These are phyloP conservation scores for Procambarus clarkii DNA, from an alignment of 1,140 invertebrate genomes.

Conservation along the genomic window DNA sequence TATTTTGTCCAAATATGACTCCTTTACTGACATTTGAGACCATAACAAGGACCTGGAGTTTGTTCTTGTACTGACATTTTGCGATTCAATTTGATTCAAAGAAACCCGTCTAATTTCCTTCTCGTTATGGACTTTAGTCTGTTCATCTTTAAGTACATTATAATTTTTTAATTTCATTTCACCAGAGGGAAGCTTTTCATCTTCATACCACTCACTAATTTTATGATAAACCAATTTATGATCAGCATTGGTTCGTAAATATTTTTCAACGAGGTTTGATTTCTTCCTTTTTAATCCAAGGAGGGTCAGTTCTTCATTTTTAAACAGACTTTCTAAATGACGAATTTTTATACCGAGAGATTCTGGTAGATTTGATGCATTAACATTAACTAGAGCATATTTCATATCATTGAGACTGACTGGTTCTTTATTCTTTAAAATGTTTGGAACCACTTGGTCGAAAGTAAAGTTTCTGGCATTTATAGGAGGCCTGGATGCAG, in stretches of 20 bases:
- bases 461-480: slow-evolving; percentile 25
- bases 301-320: slow-evolving; percentile 24
- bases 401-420: not conserved
- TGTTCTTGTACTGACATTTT: not conserved
- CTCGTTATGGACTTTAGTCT: not conserved
- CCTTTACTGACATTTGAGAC: not conserved
- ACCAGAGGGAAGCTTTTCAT: not conserved
- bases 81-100: not conserved
- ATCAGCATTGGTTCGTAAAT: not conserved
- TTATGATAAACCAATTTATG: slow-evolving; percentile 28
- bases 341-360: not conserved
- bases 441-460: slow-evolving; percentile 16
- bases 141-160: not conserved
- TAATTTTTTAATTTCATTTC: not conserved
- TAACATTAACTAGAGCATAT: slow-evolving; percentile 40
- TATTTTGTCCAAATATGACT: not conserved
- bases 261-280: slow-evolving; percentile 31
- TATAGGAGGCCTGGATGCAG: not conserved
- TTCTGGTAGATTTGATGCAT: slow-evolving; percentile 38
- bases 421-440: not conserved
- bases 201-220: not conserved
- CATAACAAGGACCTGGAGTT: not conserved
- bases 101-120: not conserved
- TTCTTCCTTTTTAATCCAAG: slow-evolving; percentile 38
- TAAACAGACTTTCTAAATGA: slow-evolving; percentile 16